Base-by-base conservation (phyloP, 2,113 vertebrate genomes). In the Megaceryle torquata region DNA sequence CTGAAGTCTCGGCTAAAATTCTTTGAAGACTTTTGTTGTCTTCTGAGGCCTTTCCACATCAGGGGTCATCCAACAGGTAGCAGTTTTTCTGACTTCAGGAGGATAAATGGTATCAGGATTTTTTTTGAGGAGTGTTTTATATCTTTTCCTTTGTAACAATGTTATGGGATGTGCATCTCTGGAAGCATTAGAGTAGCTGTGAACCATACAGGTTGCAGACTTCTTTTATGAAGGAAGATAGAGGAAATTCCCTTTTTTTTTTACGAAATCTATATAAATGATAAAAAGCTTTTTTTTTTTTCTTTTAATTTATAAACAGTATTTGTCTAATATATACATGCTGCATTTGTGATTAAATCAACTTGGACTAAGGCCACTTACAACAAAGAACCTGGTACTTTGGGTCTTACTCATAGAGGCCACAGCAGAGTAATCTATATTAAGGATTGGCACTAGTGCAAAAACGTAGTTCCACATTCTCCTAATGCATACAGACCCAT, bases 221-320 rank as follows among this genome's bases (percentile, higher is more conserved):
- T 39, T 51, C 31, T 65, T 50, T 24, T 46, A 46, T 71, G 31
- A 29, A 72, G 48, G 12, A 61, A 57, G 21, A 56, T 76, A 76
- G 60, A 6, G 43, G 61, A 13, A 59, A 74, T 53, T 10, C 57
- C 6, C 4, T 19, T 60, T 9, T 20, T 80, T 59, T 6, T 25
- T 37, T 37, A 37, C 60, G 48, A 19, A 1, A 21, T 10, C 24
- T 79, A 5, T 74, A 50, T 69, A 59, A 78, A 53, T 64, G 1
- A 39, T 50, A 43, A 59, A 48, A 44, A 37, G 9, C 3, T 1
- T 0, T 0, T 1, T 39, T 88, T 82, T 37, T 37, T 37, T 37
- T 37, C 14, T 39, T 83, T 90, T 76, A 35, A 72, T 57, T 80
- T 77, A 1, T 70, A 67, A 91, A 44, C 19, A n/a, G 1, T 69